phyloP scores from a whole-genome alignment of 2,113 vertebrate genomes.

The Clinocottus analis region DNA sequence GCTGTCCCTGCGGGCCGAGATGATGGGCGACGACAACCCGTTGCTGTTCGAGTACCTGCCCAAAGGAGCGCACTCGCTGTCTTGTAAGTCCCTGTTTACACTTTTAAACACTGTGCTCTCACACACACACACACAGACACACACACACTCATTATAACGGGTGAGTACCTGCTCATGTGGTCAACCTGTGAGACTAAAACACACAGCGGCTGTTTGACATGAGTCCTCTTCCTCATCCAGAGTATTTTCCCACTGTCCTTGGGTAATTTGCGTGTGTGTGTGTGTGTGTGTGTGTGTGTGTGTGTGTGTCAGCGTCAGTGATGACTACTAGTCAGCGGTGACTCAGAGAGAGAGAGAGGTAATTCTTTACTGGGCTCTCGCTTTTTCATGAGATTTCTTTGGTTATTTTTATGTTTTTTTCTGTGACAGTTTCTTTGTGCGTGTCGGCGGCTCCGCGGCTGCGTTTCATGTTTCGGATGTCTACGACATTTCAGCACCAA shows the following conservation, averaged over 20 bases:
- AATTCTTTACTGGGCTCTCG: constrained; percentile 73
- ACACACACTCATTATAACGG: constrained; percentile 17
- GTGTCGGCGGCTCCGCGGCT: constrained; percentile 43
- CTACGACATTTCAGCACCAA: neutral
- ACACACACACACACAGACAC: neutral
- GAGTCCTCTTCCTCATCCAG: constrained; percentile 33
- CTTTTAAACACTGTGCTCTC: constrained; percentile 1
- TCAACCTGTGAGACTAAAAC: constrained; percentile 25
- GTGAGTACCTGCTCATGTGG: constrained; percentile 33
- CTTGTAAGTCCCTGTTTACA: constrained; percentile 89
- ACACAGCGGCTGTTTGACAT: constrained; percentile 38
- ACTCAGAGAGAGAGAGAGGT: constrained; percentile 76
- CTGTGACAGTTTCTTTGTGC: constrained; percentile 67
- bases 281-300: constrained; percentile 13
- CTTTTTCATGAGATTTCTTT: constrained; percentile 57
- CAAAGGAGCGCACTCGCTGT: constrained; percentile 93
- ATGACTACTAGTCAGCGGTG: constrained; percentile 73
- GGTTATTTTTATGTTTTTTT: constrained; percentile 47
- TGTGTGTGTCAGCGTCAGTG: constrained; percentile 22
- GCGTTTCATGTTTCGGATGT: constrained; percentile 46
- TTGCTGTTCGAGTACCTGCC: constrained; percentile 97
- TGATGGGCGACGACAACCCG: constrained; percentile 94
- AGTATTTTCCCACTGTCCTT: constrained; percentile 50
- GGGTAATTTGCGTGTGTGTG: constrained; percentile 32
- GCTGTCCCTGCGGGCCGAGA: constrained; percentile 93